These are phyloP conservation scores for Melieria picta DNA, from an alignment of 2,888 invertebrate species.

Conservation along the genomic window DNA sequence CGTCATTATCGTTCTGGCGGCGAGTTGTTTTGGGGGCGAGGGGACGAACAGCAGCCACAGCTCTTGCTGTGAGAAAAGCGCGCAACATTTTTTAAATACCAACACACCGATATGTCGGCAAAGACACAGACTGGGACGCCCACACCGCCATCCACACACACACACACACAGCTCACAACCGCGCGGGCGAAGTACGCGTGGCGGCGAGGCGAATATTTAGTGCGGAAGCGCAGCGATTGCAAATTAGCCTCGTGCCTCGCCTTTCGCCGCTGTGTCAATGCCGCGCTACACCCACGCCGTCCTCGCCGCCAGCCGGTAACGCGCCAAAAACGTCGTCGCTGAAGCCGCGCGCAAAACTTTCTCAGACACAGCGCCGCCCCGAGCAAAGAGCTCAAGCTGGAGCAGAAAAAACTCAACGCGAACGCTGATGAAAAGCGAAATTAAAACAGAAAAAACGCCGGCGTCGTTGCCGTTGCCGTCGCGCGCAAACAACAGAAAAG, in stretches of 20 bases:
- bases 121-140: conserved; percentile 14
- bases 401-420: neutral
- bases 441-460: conserved; percentile 47
- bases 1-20: too few relatives aligned
- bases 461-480: conserved; percentile 17
- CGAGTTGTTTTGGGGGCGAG: too few relatives aligned
- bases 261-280: neutral
- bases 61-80: conserved; percentile 26
- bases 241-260: conserved; percentile 42
- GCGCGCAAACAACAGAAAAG: conserved; percentile 18
- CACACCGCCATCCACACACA: conserved; percentile 12
- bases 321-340: too few relatives aligned
- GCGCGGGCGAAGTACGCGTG: neutral
- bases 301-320: neutral
- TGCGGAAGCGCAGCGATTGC: conserved; percentile 27
- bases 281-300: neutral
- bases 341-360: too few relatives aligned
- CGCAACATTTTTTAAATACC: conserved; percentile 33
- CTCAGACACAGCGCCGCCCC: too few relatives aligned
- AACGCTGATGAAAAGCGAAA: conserved; percentile 52
- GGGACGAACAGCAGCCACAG: neutral
- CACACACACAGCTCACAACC: conserved; percentile 16
- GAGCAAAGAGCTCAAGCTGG: too few relatives aligned
- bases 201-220: conserved; percentile 2
- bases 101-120: conserved; percentile 14